Percentiles rank a stretch among this genome's conserved stretches.
phyloP scores from a whole-genome alignment of 2,113 vertebrate genomes.

The Panurus biarmicus region DNA sequence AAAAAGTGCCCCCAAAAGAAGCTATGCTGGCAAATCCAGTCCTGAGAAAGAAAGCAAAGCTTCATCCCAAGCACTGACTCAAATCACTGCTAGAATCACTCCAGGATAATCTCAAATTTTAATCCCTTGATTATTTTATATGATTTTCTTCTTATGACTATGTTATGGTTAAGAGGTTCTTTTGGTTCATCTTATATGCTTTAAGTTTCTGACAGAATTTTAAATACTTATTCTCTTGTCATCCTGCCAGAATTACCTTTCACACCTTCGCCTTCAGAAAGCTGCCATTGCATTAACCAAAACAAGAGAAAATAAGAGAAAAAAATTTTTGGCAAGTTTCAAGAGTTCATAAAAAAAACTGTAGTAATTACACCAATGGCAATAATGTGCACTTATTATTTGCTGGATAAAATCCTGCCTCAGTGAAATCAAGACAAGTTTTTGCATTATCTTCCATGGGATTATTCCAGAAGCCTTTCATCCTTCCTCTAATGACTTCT shows the following conservation, averaged over 20 bases:
- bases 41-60: not conserved
- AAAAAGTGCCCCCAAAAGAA: not conserved
- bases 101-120: not conserved
- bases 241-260: not conserved
- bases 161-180: not conserved
- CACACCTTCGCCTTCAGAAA: not conserved
- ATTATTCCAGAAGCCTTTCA: not conserved
- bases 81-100: not conserved
- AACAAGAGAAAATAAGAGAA: not conserved
- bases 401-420: not conserved
- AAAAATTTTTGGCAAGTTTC: not conserved
- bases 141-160: not conserved
- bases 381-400: not conserved
- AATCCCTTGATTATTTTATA: not conserved
- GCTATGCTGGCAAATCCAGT: not conserved
- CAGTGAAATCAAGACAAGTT: not conserved
- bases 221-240: not conserved
- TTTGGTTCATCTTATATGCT: not conserved
- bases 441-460: not conserved
- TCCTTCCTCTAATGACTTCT: not conserved
- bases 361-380: not conserved
- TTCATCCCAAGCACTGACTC: not conserved
- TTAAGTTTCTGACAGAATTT: not conserved
- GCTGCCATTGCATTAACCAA: not conserved
- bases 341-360: not conserved